Evolutionary conservation across 2,888 invertebrate species (phyloP), one percentile per base, ranked within the genome.

Genomic region (Fabriciana adippe): DNA sequence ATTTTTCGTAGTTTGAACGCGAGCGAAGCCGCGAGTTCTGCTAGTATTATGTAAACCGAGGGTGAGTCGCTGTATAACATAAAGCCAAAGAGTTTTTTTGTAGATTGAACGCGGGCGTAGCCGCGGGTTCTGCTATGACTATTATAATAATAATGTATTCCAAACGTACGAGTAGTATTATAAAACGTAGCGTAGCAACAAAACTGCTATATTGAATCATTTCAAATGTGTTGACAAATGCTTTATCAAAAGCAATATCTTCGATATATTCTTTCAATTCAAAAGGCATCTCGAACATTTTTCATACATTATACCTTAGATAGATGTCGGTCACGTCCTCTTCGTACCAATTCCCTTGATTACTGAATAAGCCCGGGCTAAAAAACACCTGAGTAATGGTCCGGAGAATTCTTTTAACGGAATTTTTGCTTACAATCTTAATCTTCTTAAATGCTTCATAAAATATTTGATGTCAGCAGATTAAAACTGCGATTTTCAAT

Each of bases 371-470:
- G 74, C 73, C 68, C 55, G 57, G 61, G 62, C 57, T 57, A 66
- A 71, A 72, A 73, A 75, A 73, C 68, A 71, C 70, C 71, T 72
- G 70, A 72, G 69, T 72, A 74, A 73, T 72, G 69, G 66, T 65
- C 61, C 54, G 48, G 45, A 66, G 69, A 68, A 66, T 66, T 66
- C 70, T 68, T 67, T 69, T 62, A 71, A 61, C 66, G 64, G 45
- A 66, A 69, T 69, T 68, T 67, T 61, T 71, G 73, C 68, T 71
- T 69, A 69, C 71, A 57, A 65, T 67, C 68, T 70, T 72, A 72
- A 72, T 72, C 70, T 64, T 57, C 70, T 70, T 70, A 70, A 72
- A 70, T 68, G 68, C 61, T 66, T 57, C 59, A 68, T 70, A 68
- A 66, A 66, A 65, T 59, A 65, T 70, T 61, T 55, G 65, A 59